phyloP scores from a whole-genome alignment of 2,113 vertebrate species.

The Globicephala melas region DNA sequence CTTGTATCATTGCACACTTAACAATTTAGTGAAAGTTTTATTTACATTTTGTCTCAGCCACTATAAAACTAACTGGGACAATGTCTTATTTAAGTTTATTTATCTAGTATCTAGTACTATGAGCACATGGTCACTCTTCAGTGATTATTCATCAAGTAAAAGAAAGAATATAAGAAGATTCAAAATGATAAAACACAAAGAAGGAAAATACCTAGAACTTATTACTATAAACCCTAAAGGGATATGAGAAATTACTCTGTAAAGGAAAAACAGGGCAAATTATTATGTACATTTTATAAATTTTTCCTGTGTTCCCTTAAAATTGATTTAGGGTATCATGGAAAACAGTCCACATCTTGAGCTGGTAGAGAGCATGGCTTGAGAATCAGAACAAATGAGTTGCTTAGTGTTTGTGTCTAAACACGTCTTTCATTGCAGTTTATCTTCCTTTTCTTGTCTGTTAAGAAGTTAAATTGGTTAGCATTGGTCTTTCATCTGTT shows the following conservation, averaged over 20 bases:
- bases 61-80: not conserved
- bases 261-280: not conserved
- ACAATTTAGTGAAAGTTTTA: not conserved
- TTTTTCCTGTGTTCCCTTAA: not conserved
- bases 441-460: not conserved
- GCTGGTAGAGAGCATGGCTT: not conserved
- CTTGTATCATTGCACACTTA: not conserved
- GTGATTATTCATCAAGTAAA: not conserved
- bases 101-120: not conserved
- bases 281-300: not conserved
- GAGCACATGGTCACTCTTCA: not conserved
- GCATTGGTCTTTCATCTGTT: not conserved
- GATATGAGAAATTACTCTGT: not conserved
- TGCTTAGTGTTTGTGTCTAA: not conserved
- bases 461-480: constrained; percentile 34
- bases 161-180: not conserved
- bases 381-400: not conserved
- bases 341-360: not conserved
- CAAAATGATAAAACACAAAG: not conserved
- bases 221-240: not conserved
- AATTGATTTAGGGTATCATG: not conserved
- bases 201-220: not conserved
- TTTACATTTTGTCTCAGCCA: not conserved
- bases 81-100: not conserved
- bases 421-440: not conserved